A percentile compares a stretch with the other conserved stretches of the same genome.
These are phyloP conservation scores for Seira ritae DNA, from an alignment of 2,888 invertebrate species.

Conservation along the genomic window DNA sequence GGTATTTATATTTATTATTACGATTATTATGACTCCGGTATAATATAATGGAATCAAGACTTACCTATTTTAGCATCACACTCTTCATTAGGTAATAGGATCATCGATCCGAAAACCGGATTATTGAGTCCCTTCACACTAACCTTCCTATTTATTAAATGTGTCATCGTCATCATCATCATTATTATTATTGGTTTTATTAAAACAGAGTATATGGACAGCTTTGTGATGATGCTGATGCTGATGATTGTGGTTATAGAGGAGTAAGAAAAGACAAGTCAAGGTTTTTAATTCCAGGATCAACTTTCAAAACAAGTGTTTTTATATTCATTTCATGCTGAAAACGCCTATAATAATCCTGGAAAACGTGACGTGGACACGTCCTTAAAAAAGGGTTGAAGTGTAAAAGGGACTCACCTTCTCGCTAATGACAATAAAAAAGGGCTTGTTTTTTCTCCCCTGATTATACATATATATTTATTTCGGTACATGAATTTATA, in stretches of 20 bases:
- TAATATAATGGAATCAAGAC: background rate
- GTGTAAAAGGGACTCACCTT: background rate
- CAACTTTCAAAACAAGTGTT: slow-evolving; percentile 16
- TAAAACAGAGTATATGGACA: too few species aligned
- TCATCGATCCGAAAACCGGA: slow-evolving; percentile 72
- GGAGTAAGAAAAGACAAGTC: background rate
- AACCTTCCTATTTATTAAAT: background rate
- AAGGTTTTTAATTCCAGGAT: slow-evolving; percentile 6
- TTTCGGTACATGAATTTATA: slow-evolving; percentile 51
- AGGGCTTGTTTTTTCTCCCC: slow-evolving; percentile 45
- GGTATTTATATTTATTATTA: slow-evolving; percentile 17
- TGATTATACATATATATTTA: background rate
- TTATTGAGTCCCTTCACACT: slow-evolving; percentile 8
- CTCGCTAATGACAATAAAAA: slow-evolving; percentile 58
- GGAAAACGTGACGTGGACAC: slow-evolving; percentile 9
- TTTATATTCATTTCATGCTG: slow-evolving; percentile 3
- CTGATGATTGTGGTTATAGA: too few species aligned
- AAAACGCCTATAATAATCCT: slow-evolving; percentile 15
- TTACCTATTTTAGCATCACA: slow-evolving; percentile 29
- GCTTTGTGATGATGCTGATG: too few species aligned
- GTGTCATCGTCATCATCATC: slow-evolving; percentile 18
- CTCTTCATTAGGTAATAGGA: slow-evolving; percentile 52
- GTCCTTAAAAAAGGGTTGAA: slow-evolving; percentile 8
- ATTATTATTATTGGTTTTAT: slow-evolving; percentile 46
- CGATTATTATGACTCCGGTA: background rate